Conservation (phyloP, 1,140 invertebrate species). For the Leucophenga varia region DNA sequence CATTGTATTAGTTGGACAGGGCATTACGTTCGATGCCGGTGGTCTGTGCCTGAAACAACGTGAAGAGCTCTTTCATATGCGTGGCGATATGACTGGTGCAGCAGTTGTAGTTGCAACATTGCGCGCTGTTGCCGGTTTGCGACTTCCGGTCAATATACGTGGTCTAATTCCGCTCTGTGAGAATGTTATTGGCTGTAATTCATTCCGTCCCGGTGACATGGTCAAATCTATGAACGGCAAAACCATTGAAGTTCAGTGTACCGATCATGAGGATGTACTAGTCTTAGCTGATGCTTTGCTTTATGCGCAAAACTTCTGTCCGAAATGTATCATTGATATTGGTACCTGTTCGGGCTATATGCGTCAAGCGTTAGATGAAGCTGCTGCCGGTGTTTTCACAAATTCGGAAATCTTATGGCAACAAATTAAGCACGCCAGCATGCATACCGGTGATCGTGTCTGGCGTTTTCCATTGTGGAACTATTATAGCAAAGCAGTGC, state of each 20-base stretch:
- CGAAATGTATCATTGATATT: conserved; percentile 72
- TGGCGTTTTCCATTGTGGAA: conserved; percentile 90
- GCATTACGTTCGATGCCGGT: conserved; percentile 89
- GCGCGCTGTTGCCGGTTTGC: conserved; percentile 69
- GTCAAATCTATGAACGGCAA: conserved; percentile 84
- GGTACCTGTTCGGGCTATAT: conserved; percentile 87
- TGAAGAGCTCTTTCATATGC: conserved; percentile 67
- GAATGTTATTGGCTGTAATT: conserved; percentile 81
- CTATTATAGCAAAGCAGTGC: conserved; percentile 72
- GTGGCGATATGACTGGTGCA: conserved; percentile 90
- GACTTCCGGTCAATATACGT: conserved; percentile 75
- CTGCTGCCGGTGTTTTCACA: conserved; percentile 78
- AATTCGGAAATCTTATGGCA: conserved; percentile 68
- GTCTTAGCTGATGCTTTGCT: conserved; percentile 86
- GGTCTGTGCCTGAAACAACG: conserved; percentile 64
- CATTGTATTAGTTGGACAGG: conserved; percentile 77
- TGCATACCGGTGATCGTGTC: conserved; percentile 78
- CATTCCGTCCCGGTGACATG: conserved; percentile 86
- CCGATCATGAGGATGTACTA: conserved; percentile 87
- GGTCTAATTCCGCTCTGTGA: conserved; percentile 81
- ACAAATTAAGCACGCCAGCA: conserved; percentile 66
- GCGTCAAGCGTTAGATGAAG: conserved; percentile 67
- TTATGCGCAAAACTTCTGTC: conserved; percentile 71
- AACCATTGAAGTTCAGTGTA: conserved; percentile 87
- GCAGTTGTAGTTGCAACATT: conserved; percentile 77